Base-by-base conservation (phyloP, 2,888 invertebrate genomes). In the Ormyrus labotus region DNA sequence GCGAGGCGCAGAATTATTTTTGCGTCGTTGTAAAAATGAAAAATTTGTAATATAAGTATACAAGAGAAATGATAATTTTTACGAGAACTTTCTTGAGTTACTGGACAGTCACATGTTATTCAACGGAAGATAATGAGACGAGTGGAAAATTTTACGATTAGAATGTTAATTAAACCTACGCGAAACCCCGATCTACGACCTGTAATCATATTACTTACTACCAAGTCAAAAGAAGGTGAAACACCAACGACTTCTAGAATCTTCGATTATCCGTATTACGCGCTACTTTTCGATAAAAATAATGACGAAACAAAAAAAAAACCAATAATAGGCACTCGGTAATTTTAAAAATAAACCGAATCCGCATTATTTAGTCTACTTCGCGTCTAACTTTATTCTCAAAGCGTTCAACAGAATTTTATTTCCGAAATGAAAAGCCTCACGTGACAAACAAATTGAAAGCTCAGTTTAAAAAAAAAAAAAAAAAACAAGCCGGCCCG, bases 111-210 rank as follows among this genome's bases (percentile, higher is more conserved):
- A 13, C 47, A 2, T 48, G 50, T 65, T 65, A 65, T 13, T 48
- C 50, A 50, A 50, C 50, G n/a, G 60, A 60, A 34, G 64, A 65
- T 65, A 47, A 50, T 65, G 9, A 6, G 13, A 5, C 19, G 50
- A 6, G 47, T 47, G 50, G n/a, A n/a, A 65, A 65, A 50, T n/a
- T n/a, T 45, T n/a, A 8, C 9, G 64, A 65, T 50, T 65, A 50
- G 64, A 65, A 65, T 65, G 50, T 65, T 65, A 65, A 65, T 65
- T 65, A 50, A 50, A 65, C 64, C 50, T 57, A 57, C 0, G 5
- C 6, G 11, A 57, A 6, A 11, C 19, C 50, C n/a, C 64, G 19
- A 6, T 6, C 13, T 13, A 34, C 34, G 34, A 34, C 4, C 34
- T 34, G 2, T 34, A 34, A 34, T 34, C 34, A 34, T 34, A 34